Base-by-base conservation (phyloP, 2,888 invertebrate genomes). In the Phorcus lineatus region DNA sequence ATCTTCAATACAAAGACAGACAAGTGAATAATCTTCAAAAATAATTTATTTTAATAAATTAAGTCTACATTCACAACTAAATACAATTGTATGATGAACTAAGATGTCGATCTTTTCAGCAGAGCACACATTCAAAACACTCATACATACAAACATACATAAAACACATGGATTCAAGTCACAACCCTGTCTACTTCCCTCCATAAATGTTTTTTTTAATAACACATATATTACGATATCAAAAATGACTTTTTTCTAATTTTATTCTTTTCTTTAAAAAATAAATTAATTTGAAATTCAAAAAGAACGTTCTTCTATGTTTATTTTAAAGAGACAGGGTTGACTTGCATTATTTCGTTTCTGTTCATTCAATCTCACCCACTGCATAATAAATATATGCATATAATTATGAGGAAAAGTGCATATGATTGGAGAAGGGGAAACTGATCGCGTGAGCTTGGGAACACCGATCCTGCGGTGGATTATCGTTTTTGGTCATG, bases 11-110 rank as follows among this genome's bases (percentile, higher is more conserved):
- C 47, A 47, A 47, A 47, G 13, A 47, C 47, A 47, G 11, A 47
- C 47, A 47, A 47, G 47, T 47, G 47, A 47, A 47, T 47, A 47
- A 24, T 62, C 62, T 62, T 62, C 62, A 62, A 62, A 62, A 62
- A 62, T 62, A 62, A 62, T 62, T 62, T 62, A 62, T 62, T 62
- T 62, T 62, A 62, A 62, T 62, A 62, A 62, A 62, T 62, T 62
- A 62, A 62, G 62, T 62, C 62, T 62, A 62, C 62, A 62, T 62
- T 62, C 62, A 62, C 62, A 62, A 62, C 62, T 62, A 62, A 62
- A 62, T 62, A 62, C 62, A 62, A 28, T 24, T 62, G 28, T 62
- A 62, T 62, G 62, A 24, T 62, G 62, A 62, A 62, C 62, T 62
- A 62, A 13, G 28, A 31, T 28, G 28, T 62, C 62, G 28, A 62